A percentile compares a stretch with the other conserved stretches of the same genome.
These are phyloP conservation scores for Xylota segnis DNA, from an alignment of 2,888 invertebrate genomes.

Conservation along the genomic window DNA sequence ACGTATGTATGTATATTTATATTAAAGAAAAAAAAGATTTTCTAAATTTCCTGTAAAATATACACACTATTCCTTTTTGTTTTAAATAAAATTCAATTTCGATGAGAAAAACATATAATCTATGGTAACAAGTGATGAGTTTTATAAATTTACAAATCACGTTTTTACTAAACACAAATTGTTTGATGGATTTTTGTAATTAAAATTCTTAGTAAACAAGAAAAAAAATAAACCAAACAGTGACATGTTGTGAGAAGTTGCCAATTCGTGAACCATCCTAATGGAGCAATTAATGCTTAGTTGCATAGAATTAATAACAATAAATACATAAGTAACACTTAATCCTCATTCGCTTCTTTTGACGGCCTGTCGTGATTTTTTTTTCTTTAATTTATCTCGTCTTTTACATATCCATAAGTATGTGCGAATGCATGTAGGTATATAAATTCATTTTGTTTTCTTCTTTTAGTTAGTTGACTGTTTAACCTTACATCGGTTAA, in stretches of 20 bases:
- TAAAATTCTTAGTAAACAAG: too few relatives aligned
- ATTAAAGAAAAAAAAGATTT: constrained; percentile 35
- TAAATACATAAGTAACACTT: neutral
- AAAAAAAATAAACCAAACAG: too few relatives aligned
- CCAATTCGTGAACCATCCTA: neutral
- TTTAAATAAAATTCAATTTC: constrained; percentile 1
- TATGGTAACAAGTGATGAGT: neutral
- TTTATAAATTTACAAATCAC: neutral
- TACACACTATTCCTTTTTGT: neutral
- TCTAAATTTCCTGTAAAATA: constrained; percentile 27
- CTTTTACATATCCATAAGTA: neutral
- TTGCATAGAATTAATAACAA: neutral
- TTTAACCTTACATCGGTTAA: neutral
- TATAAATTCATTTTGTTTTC: neutral
- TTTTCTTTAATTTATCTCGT: neutral
- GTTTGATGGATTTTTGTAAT: neutral
- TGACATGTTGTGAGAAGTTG: neutral
- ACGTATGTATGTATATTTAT: neutral
- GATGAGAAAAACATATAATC: neutral
- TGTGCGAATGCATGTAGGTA: neutral
- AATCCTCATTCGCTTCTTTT: neutral
- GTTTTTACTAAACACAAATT: neutral
- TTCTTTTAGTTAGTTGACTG: constrained; percentile 14
- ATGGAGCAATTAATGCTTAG: neutral
- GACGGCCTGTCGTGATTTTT: too few relatives aligned